Percentiles rank a stretch among this genome's conserved stretches.
Conservation (phyloP, 2,888 invertebrate genomes). For the Odontocolon sp. region DNA sequence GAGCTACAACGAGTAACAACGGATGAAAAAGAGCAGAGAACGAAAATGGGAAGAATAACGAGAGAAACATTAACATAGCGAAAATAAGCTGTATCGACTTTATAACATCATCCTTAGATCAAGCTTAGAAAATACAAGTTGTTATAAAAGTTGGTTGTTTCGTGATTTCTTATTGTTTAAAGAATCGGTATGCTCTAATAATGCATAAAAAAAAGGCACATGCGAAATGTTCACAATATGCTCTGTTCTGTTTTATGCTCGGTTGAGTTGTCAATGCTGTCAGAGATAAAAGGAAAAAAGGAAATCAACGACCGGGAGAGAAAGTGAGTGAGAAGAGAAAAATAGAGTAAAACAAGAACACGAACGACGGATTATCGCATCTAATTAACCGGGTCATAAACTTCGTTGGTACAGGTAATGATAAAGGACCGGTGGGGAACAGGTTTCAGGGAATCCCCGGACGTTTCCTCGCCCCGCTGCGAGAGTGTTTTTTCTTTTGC, state of each 20-base stretch:
- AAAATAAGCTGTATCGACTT: constrained; percentile 3
- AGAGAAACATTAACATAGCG: constrained; percentile 21
- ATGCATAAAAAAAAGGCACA: neutral
- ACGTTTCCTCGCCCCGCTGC: neutral
- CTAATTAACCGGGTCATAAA: constrained; percentile 17
- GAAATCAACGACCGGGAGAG: neutral
- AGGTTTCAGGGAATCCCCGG: constrained; percentile 9
- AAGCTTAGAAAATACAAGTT: too few relatives aligned
- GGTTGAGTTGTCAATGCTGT: neutral
- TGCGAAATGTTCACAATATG: neutral
- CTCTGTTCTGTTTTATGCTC: neutral
- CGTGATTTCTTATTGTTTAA: too few relatives aligned
- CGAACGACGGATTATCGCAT: constrained; percentile 4
- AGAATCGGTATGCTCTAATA: too few relatives aligned
- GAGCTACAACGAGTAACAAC: constrained; percentile 28
- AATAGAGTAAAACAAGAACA: neutral
- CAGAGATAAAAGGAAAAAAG: neutral
- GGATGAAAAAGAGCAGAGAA: constrained; percentile 21
- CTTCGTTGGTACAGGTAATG: constrained; percentile 16
- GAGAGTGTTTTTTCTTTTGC: constrained; percentile 4
- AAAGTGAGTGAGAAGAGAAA: neutral
- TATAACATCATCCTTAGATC: too few relatives aligned
- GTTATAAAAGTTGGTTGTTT: too few relatives aligned
- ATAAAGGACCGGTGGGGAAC: constrained; percentile 13
- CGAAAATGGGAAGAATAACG: neutral